Evolutionary conservation across 2,797 vertebrate species (phyloP).

Genomic region (Falco concolor): DNA sequence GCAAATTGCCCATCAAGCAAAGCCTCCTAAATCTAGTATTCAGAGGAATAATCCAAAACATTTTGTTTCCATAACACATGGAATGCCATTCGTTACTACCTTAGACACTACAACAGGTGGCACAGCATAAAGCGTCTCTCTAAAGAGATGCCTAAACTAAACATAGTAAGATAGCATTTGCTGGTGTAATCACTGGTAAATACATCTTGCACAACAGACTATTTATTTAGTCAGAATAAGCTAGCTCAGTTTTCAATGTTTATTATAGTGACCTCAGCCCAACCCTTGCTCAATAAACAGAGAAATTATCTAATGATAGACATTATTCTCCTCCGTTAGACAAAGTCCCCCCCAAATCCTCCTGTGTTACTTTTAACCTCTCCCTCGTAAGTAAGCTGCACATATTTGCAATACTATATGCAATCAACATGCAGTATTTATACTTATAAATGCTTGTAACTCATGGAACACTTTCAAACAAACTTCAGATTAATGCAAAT

Average conservation of each 20-base stretch:
- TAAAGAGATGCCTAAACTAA: not conserved
- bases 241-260: not conserved
- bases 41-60: not conserved
- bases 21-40: not conserved
- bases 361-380: not conserved
- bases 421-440: not conserved
- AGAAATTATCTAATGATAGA: not conserved
- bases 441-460: not conserved
- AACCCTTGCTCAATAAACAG: not conserved
- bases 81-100: not conserved
- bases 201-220: not conserved
- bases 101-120: not conserved
- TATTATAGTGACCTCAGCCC: not conserved
- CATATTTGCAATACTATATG: not conserved
- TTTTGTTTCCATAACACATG: accelerated
- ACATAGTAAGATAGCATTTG: not conserved
- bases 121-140: not conserved
- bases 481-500: not conserved
- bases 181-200: not conserved
- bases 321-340: not conserved
- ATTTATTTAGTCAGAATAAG: not conserved
- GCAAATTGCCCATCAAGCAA: not conserved
- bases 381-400: not conserved
- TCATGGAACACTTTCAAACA: not conserved
- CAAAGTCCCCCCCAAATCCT: not conserved